Evolutionary conservation across 2,888 invertebrate genomes (phyloP).

Genomic region (Dorcus parallelipipedus): DNA sequence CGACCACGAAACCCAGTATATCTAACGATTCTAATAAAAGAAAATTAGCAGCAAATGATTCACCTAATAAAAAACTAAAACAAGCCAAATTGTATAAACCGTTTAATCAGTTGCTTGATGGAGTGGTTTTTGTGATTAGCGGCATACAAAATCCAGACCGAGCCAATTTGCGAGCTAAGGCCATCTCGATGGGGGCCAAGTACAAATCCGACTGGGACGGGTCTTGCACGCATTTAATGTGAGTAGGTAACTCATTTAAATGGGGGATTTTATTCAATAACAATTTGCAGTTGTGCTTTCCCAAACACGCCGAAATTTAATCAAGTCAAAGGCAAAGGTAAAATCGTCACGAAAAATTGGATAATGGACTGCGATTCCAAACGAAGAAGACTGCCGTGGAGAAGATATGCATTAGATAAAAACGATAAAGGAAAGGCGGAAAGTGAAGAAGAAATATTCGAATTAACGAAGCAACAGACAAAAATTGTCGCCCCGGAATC

Average conservation of each 20-base stretch:
- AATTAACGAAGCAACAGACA: constrained; percentile 33
- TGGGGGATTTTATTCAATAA: background rate
- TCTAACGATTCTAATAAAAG: constrained; percentile 24
- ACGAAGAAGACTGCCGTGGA: constrained; percentile 65
- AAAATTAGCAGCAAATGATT: constrained; percentile 20
- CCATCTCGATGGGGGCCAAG: constrained; percentile 73
- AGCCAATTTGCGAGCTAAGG: constrained; percentile 62
- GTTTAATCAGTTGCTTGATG: constrained; percentile 60
- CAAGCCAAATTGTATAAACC: constrained; percentile 15
- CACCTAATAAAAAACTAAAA: constrained; percentile 36
- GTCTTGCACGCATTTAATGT: constrained; percentile 83
- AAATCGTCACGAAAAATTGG: constrained; percentile 74
- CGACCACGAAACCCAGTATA: constrained; percentile 9
- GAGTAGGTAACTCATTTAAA: constrained; percentile 40
- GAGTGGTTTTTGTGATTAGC: constrained; percentile 76
- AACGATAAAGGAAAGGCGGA: constrained; percentile 46
- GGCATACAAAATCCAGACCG: constrained; percentile 84
- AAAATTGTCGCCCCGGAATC: constrained; percentile 9
- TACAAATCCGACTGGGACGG: constrained; percentile 74
- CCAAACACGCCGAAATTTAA: constrained; percentile 83
- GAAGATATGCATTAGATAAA: constrained; percentile 57
- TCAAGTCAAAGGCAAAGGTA: constrained; percentile 62
- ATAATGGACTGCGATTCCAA: constrained; percentile 61
- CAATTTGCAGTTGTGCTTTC: constrained; percentile 75
- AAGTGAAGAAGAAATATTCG: constrained; percentile 55